Conservation (phyloP, 2,113 vertebrate genomes). For the Pogona vitticeps region DNA sequence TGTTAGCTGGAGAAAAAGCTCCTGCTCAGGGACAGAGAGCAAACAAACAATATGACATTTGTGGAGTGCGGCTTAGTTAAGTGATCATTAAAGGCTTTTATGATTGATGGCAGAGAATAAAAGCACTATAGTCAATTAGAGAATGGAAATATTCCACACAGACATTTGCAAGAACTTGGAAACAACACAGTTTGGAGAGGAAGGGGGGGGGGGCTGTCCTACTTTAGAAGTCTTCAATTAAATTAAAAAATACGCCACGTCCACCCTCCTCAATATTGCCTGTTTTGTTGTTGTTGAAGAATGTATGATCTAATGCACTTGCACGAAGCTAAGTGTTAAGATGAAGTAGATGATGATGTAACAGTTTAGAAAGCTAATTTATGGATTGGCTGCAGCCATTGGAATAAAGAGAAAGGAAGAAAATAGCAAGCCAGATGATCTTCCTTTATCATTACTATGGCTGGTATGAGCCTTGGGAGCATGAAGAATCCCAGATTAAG, state of each 20-base stretch:
- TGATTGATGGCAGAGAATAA: conserved; percentile 60
- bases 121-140: conserved; percentile 58
- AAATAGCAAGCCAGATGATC: conserved; percentile 64
- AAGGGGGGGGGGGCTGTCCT: not conserved
- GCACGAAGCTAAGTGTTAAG: conserved; percentile 69
- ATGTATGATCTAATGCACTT: conserved; percentile 65
- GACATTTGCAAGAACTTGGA: conserved; percentile 62
- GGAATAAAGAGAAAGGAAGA: conserved; percentile 32
- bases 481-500: conserved; percentile 78
- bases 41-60: conserved; percentile 50
- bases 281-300: conserved; percentile 52
- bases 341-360: conserved; percentile 71
- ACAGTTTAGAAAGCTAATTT: conserved; percentile 75
- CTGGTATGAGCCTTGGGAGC: conserved; percentile 67
- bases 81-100: conserved; percentile 56
- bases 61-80: conserved; percentile 56
- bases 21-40: conserved; percentile 26
- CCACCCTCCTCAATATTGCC: not conserved
- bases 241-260: conserved; percentile 13
- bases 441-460: conserved; percentile 68
- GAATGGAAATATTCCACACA: conserved; percentile 61
- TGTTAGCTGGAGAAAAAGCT: conserved; percentile 47
- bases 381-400: conserved; percentile 64
- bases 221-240: conserved; percentile 60
- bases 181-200: conserved; percentile 53